Conservation (phyloP, 2,797 vertebrate species). For the Anguilla megastoma region DNA sequence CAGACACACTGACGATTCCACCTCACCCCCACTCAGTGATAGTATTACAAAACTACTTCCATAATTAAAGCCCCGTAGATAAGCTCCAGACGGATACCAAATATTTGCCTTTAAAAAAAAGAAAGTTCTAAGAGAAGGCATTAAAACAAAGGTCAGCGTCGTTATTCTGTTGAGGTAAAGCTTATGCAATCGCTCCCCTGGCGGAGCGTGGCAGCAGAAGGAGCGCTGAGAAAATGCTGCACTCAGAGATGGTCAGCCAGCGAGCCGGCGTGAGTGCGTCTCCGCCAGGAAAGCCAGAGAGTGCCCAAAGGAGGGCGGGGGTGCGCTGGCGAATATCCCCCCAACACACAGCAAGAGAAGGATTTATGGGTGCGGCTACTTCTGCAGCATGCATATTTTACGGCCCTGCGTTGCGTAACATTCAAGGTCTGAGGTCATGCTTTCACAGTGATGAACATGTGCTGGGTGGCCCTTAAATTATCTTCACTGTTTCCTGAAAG, state of each 20-base stretch:
- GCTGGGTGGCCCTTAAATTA: neutral
- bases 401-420: neutral
- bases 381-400: conserved; percentile 24
- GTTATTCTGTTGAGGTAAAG: conserved; percentile 34
- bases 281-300: neutral
- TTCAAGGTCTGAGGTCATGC: conserved; percentile 1
- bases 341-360: neutral
- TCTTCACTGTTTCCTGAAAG: neutral
- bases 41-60: neutral
- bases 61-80: conserved; percentile 7
- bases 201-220: neutral
- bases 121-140: conserved; percentile 26
- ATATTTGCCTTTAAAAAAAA: conserved; percentile 3
- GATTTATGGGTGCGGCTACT: conserved; percentile 3
- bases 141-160: conserved; percentile 31
- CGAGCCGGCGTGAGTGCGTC: neutral
- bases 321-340: neutral
- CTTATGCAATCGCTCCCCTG: conserved; percentile 37
- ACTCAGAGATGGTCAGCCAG: neutral
- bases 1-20: neutral
- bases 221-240: neutral
- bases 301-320: neutral
- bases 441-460: conserved; percentile 21
- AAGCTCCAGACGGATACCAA: neutral
- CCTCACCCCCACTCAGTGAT: neutral